A percentile compares a stretch with the other conserved stretches of the same genome.
Evolutionary conservation across 2,888 invertebrate genomes (phyloP).

Genomic region (Drosophila prostipennis): DNA sequence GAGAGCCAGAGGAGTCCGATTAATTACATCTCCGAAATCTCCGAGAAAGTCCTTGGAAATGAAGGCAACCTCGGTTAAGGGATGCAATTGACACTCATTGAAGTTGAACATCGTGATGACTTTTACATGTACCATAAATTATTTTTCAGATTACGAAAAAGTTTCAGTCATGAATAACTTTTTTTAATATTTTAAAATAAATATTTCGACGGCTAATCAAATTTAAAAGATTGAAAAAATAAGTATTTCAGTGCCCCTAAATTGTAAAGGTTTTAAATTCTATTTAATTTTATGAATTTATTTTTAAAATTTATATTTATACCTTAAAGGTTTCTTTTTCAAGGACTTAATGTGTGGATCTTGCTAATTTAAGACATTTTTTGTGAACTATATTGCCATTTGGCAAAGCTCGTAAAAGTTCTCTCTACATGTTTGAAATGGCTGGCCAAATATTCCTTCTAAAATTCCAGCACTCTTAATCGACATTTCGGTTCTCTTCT

Average conservation of each 20-base stretch:
- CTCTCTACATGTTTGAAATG: background rate
- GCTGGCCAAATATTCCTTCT: constrained; percentile 1
- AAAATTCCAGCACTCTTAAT: constrained; percentile 18
- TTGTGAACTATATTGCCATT: background rate
- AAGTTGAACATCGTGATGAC: background rate
- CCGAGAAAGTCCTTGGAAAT: background rate
- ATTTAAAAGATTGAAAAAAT: too few species aligned
- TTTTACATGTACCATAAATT: background rate
- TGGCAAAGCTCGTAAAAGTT: background rate
- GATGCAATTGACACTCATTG: background rate
- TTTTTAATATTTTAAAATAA: too few species aligned
- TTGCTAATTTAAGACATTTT: background rate
- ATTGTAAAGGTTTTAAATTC: too few species aligned
- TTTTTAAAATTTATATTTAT: background rate
- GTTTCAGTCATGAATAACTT: too few species aligned
- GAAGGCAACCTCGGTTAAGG: background rate
- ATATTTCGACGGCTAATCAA: too few species aligned
- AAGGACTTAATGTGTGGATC: background rate
- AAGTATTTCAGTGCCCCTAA: too few species aligned
- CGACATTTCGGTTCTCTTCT: background rate
- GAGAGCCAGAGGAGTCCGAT: constrained; percentile 11
- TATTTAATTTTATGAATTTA: background rate
- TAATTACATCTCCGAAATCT: constrained; percentile 11
- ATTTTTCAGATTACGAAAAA: too few species aligned
- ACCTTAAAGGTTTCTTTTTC: too few species aligned